Base-by-base conservation (phyloP, 1,140 invertebrate genomes). In the Megalonaias nervosa region DNA sequence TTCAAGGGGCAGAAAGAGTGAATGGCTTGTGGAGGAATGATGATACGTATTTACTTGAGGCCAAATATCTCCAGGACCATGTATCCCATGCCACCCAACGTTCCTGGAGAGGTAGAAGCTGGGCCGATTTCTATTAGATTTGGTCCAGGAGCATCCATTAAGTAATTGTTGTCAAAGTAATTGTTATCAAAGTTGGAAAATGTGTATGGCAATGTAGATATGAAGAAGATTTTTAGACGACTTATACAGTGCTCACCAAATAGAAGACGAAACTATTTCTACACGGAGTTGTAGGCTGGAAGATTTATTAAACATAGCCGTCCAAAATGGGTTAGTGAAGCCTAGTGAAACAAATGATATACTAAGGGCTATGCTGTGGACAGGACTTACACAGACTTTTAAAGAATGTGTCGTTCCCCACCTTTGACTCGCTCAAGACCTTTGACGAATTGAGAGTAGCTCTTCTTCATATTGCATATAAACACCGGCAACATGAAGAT, bases 291-390 rank as follows among this genome's bases (percentile, higher is more conserved):
- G 26, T 31, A 67, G 21, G n/a, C 61, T 67, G 21, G 73, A 74
- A n/a, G 73, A 68, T 31, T 58, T 74, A 14, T 74, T 67, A 59
- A 26, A 23, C 15, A 64, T 67, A 31, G 73, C 57, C n/a, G 66
- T 74, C 2, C 23, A 67, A 11, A 3, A 60, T n/a, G 57, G 55
- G 60, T 55, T 57, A 12, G 17, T 67, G 9, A 12, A 16, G 16
- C 9, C 9, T 74, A 23, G 31, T 74, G n/a, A 74, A 68, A 57
- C 11, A 73, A 19, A 19, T 67, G 13, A 60, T 74, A 17, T 60
- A n/a, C 26, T 31, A 72, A 66, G 71, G 61, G 2, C 57, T 65
- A 2, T 55, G 55, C 0, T 9, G 38, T 19, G 65, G 68, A n/a
- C 31, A 61, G 21, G 68, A 67, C 26, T 31, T 31, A 31, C 2